Conservation (phyloP, 2,797 vertebrate genomes). For the Phylloscopus collybita region DNA sequence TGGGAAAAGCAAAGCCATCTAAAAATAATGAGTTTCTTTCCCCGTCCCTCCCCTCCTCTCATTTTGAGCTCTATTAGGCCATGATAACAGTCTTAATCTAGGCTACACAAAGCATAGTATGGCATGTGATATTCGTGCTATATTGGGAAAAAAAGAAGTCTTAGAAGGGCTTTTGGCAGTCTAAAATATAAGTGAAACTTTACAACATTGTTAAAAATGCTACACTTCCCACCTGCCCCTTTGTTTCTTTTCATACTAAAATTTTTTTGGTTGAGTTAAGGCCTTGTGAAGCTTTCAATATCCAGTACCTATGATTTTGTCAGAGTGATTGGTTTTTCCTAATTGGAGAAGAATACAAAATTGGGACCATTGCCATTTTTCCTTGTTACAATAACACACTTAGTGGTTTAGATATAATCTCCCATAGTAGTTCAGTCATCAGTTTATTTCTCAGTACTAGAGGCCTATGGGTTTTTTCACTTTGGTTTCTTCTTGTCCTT, state of each 20-base stretch:
- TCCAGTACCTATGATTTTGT: constrained; percentile 62
- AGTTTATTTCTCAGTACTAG: constrained; percentile 60
- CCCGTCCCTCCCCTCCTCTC: constrained; percentile 4
- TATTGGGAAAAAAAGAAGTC: neutral
- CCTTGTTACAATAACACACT: constrained; percentile 71
- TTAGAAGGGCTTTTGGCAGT: constrained; percentile 22
- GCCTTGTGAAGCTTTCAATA: constrained; percentile 61
- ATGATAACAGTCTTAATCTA: constrained; percentile 72
- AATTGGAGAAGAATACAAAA: constrained; percentile 70
- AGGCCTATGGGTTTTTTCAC: neutral
- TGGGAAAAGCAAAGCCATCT: constrained; percentile 81
- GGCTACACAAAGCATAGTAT: constrained; percentile 57
- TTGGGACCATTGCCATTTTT: constrained; percentile 71
- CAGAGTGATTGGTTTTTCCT: constrained; percentile 73
- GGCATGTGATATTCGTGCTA: constrained; percentile 40
- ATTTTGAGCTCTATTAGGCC: constrained; percentile 77
- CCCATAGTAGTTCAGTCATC: constrained; percentile 64
- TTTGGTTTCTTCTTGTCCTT: neutral
- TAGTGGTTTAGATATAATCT: constrained; percentile 70
- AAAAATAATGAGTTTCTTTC: constrained; percentile 82
- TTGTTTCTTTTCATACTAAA: neutral
- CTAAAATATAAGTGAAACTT: constrained; percentile 62
- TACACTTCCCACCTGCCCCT: neutral
- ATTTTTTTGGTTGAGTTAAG: constrained; percentile 46
- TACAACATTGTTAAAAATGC: constrained; percentile 22